A percentile compares a stretch with the other conserved stretches of the same genome.
These are phyloP conservation scores for Drosophila kohkoa DNA, from an alignment of 1,140 invertebrate species.

Conservation along the genomic window DNA sequence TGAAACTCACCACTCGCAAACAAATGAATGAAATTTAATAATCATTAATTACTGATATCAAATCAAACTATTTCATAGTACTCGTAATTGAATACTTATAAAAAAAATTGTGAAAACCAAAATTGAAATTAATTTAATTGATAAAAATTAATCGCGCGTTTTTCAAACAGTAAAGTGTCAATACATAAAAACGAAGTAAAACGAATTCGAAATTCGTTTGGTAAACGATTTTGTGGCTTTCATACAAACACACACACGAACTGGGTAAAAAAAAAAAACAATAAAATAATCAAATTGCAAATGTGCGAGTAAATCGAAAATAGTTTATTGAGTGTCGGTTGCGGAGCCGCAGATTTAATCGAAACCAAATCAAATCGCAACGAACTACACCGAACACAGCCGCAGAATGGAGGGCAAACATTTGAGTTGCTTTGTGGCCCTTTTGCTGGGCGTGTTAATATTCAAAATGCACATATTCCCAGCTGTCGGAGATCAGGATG, in stretches of 20 bases:
- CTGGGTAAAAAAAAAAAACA: slow-evolving; percentile 26
- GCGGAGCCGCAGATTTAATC: slow-evolving; percentile 49
- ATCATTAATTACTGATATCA: slow-evolving; percentile 13
- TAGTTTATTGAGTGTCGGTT: slow-evolving; percentile 50
- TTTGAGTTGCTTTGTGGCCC: slow-evolving; percentile 69
- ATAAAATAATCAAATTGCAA: slow-evolving; percentile 38
- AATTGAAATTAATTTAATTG: slow-evolving; percentile 36
- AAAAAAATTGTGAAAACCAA: slow-evolving; percentile 37
- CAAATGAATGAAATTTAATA: slow-evolving; percentile 55
- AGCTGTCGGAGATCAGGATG: slow-evolving; percentile 89
- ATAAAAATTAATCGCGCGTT: slow-evolving; percentile 21
- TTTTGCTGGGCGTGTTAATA: slow-evolving; percentile 74
- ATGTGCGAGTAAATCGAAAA: slow-evolving; percentile 47
- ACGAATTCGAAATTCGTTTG: slow-evolving; percentile 45
- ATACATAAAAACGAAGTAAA: slow-evolving; percentile 46
- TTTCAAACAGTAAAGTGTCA: slow-evolving; percentile 42
- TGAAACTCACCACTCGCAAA: slow-evolving; percentile 30
- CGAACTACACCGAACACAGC: slow-evolving; percentile 28
- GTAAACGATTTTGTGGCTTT: slow-evolving; percentile 57
- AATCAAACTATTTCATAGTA: slow-evolving; percentile 1
- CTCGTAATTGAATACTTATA: slow-evolving; percentile 25
- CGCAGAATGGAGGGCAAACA: slow-evolving; percentile 73
- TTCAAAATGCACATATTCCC: slow-evolving; percentile 74
- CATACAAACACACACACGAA: slow-evolving; percentile 29
- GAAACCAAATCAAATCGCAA: slow-evolving; percentile 43